Evolutionary conservation across 1,140 invertebrate species (phyloP).

Genomic region (Pogonomyrmex californicus): DNA sequence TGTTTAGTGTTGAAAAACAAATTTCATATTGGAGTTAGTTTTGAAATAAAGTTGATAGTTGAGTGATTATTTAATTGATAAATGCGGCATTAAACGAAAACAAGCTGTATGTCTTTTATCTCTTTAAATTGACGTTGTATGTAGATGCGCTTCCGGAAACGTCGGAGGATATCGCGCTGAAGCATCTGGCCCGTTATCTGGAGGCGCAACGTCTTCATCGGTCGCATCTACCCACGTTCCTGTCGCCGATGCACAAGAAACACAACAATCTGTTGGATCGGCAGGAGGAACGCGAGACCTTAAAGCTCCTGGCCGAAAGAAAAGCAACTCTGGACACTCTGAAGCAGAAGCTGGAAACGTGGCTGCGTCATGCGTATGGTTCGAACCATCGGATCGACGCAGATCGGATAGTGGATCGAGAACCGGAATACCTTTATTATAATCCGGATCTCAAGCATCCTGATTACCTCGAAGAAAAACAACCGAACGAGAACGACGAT

Average conservation of each 20-base stretch:
- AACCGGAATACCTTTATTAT: conserved; percentile 7
- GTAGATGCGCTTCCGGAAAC: conserved; percentile 78
- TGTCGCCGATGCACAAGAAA: conserved; percentile 69
- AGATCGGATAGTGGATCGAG: conserved; percentile 16
- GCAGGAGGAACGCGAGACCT: conserved; percentile 70
- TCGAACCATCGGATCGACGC: conserved; percentile 21
- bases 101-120: conserved; percentile 13
- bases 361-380: conserved; percentile 29
- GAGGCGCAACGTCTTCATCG: conserved; percentile 68
- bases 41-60: neutral
- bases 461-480: conserved; percentile 20
- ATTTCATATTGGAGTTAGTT: neutral
- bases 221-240: conserved; percentile 52
- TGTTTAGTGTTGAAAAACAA: neutral
- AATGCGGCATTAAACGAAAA: neutral
- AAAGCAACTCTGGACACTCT: conserved; percentile 70
- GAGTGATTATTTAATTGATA: neutral
- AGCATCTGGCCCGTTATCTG: conserved; percentile 77
- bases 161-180: conserved; percentile 75
- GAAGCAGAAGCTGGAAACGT: conserved; percentile 63
- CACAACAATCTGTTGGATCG: conserved; percentile 64
- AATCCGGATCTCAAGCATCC: conserved; percentile 13
- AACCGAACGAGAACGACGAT: neutral
- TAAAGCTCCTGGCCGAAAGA: conserved; percentile 69
- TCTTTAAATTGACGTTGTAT: conserved; percentile 18